These are phyloP conservation scores for Apomyelois bistriatella DNA, from an alignment of 2,888 invertebrate genomes.

Conservation along the genomic window DNA sequence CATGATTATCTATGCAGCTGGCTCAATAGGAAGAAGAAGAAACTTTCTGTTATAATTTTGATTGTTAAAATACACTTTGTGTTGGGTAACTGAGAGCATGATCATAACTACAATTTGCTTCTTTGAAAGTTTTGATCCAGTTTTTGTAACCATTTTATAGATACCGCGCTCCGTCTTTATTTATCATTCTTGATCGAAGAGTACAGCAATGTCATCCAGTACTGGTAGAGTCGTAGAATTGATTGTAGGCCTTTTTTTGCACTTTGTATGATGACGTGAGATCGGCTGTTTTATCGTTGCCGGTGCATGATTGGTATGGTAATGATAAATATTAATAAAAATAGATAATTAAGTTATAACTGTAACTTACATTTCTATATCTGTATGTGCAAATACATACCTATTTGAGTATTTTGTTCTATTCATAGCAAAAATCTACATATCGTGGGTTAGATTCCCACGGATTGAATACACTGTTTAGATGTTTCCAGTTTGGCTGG, in stretches of 20 bases:
- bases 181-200: neutral
- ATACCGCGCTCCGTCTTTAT: neutral
- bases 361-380: neutral
- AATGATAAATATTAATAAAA: neutral
- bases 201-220: slow-evolving; percentile 74
- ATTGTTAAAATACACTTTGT: neutral
- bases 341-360: neutral
- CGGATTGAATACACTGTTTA: no score
- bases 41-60: no score
- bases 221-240: slow-evolving; percentile 53
- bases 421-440: no score
- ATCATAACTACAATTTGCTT: no score
- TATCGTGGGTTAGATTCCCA: no score
- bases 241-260: slow-evolving; percentile 38
- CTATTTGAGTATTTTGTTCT: no score
- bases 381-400: no score
- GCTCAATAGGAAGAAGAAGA: no score
- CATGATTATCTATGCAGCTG: no score
- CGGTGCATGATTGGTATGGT: slow-evolving; percentile 2
- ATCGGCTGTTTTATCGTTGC: slow-evolving; percentile 10
- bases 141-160: neutral
- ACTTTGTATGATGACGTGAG: slow-evolving; percentile 15
- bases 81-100: no score
- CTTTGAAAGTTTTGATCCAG: neutral
- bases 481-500: no score